Percentiles rank a stretch among this genome's conserved stretches.
These are phyloP conservation scores for Catharus bicknelli DNA, from an alignment of 2,113 vertebrate genomes.

Conservation along the genomic window DNA sequence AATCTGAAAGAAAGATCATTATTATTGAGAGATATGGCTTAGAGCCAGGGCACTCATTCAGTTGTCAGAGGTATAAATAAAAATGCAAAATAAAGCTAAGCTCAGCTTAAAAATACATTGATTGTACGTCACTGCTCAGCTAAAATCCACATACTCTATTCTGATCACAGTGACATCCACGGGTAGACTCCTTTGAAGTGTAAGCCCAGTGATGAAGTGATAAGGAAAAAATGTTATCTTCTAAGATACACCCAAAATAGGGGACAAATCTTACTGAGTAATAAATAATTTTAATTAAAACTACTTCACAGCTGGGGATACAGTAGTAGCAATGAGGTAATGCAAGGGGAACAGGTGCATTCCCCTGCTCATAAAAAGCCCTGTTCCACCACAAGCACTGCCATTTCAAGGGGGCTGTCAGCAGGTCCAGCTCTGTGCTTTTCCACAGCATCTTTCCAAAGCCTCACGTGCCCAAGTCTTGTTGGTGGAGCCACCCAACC, in stretches of 20 bases:
- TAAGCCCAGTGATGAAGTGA: neutral
- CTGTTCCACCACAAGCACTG: neutral
- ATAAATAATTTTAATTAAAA: slow-evolving; percentile 25
- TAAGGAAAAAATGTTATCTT: neutral
- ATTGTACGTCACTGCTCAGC: neutral
- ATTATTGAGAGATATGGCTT: neutral
- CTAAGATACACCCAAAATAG: neutral
- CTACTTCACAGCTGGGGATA: neutral
- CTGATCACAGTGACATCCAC: neutral
- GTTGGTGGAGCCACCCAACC: neutral
- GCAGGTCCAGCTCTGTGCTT: neutral
- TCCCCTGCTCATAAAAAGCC: neutral
- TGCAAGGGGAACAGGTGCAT: neutral
- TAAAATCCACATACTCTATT: neutral
- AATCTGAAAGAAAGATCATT: neutral
- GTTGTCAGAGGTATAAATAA: slow-evolving; percentile 27
- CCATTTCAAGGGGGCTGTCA: slow-evolving; percentile 35
- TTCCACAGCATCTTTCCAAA: neutral
- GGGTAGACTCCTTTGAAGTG: neutral
- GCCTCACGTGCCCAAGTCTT: neutral
- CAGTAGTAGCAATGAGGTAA: slow-evolving; percentile 30
- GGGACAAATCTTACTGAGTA: neutral
- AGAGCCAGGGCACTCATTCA: slow-evolving; percentile 2
- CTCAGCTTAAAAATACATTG: slow-evolving; percentile 15
- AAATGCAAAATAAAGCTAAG: neutral